Conservation (phyloP, 2,113 vertebrate species). For the Petaurus breviceps region DNA sequence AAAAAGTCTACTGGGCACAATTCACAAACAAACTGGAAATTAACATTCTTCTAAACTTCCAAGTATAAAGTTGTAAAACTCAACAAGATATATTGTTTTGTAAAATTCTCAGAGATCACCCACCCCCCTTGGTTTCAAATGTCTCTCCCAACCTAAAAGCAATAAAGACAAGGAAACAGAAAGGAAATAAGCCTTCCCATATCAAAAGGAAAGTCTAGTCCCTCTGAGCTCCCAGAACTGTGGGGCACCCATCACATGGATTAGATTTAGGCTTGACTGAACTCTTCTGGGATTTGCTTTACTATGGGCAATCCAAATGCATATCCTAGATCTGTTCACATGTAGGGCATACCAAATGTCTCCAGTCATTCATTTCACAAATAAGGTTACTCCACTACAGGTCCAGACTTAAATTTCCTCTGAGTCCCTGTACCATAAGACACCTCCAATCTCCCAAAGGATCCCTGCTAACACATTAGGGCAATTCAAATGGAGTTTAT, state of each 20-base stretch:
- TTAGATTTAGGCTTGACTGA: not conserved
- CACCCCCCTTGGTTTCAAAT: not conserved
- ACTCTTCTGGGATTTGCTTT: not conserved
- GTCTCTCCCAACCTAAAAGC: not conserved
- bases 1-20: not conserved
- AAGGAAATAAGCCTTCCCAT: not conserved
- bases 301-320: not conserved
- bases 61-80: not conserved
- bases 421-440: not conserved
- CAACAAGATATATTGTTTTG: not conserved
- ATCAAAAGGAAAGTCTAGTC: not conserved
- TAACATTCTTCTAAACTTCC: not conserved
- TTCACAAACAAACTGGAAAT: not conserved
- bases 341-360: not conserved
- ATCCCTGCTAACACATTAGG: not conserved
- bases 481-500: not conserved
- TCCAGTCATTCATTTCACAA: not conserved
- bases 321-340: not conserved
- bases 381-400: not conserved
- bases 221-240: not conserved
- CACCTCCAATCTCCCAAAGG: not conserved
- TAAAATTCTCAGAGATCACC: not conserved
- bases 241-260: not conserved
- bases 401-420: not conserved
- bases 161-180: not conserved